Evolutionary conservation across 2,113 vertebrate genomes (phyloP), one percentile per base, ranked within the genome.

Genomic region (Rhodinocichla rosea): DNA sequence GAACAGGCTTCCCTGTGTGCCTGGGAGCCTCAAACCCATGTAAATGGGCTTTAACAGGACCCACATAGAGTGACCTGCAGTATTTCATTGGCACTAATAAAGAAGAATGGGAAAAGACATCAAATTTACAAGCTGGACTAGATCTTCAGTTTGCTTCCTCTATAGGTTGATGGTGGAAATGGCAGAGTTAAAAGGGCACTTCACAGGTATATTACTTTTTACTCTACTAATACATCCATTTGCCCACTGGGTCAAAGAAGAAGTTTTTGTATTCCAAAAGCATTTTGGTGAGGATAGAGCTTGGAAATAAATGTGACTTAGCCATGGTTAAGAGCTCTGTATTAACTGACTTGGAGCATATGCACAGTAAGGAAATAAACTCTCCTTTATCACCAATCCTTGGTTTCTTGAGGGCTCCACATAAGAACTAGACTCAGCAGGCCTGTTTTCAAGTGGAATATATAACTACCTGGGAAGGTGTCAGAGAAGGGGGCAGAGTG

Each of bases 21-120:
- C 39, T 77, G 50, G 39, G 55, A 91, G 26, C 13, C 52, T 55
- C 50, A 65, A 53, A 81, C 4, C 26, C 57, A 21, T 1, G 1
- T 15, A 44, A 18, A 56, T 7, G 7, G 5, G 13, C 6, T 52
- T 32, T 10, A 26, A 64, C 0, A 0, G 47, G 28, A 83, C 44
- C 7, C 44, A 70, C 32, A n/a, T 0, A 39, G 53, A 63, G 21
- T 11, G 32, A 71, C 8, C 35, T 60, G 21, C 27, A 39, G 21
- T 15, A 24, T 35, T 64, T 56, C 56, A 57, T 27, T 39, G 18
- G 13, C 45, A n/a, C 12, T 79, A 59, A 39, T 59, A 39, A 69
- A 92, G 60, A 39, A 30, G 23, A 33, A 62, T 22, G 24, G 13
- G 33, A 44, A 68, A 89, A 52, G 3, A 33, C 6, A 73, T 7